Evolutionary conservation across 1,140 invertebrate genomes (phyloP), one percentile per base, ranked within the genome.

Genomic region (Neodiprion pinetum): DNA sequence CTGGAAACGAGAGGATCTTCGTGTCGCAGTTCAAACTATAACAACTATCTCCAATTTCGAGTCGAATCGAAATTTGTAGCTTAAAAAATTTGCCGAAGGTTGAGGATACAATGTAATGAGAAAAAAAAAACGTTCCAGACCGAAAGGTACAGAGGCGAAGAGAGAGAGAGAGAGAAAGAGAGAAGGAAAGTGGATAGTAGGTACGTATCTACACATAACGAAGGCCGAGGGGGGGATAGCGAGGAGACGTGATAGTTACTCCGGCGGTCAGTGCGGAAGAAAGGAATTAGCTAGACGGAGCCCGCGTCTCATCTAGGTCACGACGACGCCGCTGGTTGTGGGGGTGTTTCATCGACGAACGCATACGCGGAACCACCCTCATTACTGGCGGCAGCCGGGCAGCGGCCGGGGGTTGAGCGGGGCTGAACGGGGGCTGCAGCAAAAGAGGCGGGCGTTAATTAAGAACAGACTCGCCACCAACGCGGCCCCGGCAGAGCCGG

Each of bases 371-470:
- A 75, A 82, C 79, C 78, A 84, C 83, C 84, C 86, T 88, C 85
- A 87, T 88, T 88, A 88, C 84, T 61, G 28, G 28, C 28, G 28
- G 28, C 28, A 40, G 28, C 28, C 28, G 28, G 28, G 28, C 28
- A 40, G 28, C 28, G 28, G 28, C 28, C 28, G 28, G 28, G 28
- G 28, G 28, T 40, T 40, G 28, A 40, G 28, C 28, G 53, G 53
- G 53, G 53, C 11, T 12, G 7, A 4, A 17, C 28, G 85, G 85
- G 86, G 85, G 84, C 82, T 86, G 86, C 84, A 86, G 84, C 84
- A 86, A 86, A 86, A 87, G 86, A 87, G 86, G 85, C 85, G 83
- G 86, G 86, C 86, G 86, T 88, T 88, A 88, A 88, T 88, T 88
- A 88, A 88, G 86, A 88, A 88, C 86, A 88, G 86, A 88, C 86